Evolutionary conservation across 1,140 invertebrate species (phyloP).

Genomic region (Drosophila nasuta): DNA sequence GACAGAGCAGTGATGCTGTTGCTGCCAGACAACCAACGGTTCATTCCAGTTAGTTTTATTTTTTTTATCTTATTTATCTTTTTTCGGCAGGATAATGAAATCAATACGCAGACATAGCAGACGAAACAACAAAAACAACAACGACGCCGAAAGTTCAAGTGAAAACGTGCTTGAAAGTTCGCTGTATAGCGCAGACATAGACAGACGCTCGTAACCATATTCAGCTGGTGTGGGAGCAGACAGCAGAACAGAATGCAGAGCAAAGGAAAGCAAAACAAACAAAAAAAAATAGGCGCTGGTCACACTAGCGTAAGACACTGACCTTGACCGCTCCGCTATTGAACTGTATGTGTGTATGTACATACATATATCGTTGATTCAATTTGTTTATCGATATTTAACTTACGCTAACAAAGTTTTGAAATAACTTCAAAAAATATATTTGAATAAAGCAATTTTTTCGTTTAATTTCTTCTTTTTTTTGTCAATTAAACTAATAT

Average conservation of each 20-base stretch:
- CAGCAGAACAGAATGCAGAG: slow-evolving; percentile 21
- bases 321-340: slow-evolving; percentile 23
- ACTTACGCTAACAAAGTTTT: too few species aligned
- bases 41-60: not conserved
- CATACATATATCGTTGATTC: not conserved
- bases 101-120: slow-evolving; percentile 40
- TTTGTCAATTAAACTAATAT: slow-evolving; percentile 28
- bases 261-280: not conserved
- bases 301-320: slow-evolving; percentile 12
- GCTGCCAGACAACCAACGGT: slow-evolving; percentile 16
- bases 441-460: too few species aligned
- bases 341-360: not conserved
- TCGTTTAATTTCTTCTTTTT: not conserved
- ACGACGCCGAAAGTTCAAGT: slow-evolving; percentile 15
- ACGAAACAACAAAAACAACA: not conserved
- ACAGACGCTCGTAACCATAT: not conserved
- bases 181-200: slow-evolving; percentile 21
- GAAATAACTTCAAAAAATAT: too few species aligned
- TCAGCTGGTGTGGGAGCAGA: slow-evolving; percentile 29
- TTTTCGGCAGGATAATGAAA: slow-evolving; percentile 49
- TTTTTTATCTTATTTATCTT: not conserved
- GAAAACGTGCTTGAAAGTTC: slow-evolving; percentile 17
- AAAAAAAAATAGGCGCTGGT: slow-evolving; percentile 5
- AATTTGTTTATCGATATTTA: not conserved
- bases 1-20: slow-evolving; percentile 41